Evolutionary conservation across 2,888 invertebrate species (phyloP), one percentile per base, ranked within the genome.

Genomic region (Lithophane socia): DNA sequence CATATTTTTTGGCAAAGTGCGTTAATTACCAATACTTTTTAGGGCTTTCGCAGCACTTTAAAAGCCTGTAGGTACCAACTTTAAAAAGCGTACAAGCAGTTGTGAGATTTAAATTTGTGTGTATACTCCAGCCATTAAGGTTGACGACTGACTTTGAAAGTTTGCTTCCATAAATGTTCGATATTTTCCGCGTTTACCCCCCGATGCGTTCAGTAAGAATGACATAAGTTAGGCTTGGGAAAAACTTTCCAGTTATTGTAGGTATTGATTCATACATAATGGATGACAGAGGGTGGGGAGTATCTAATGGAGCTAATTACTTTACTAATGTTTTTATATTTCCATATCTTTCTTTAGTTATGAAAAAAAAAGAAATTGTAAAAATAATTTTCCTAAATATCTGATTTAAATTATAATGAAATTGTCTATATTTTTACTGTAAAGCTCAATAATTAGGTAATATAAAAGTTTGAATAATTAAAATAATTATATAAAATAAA

Each of bases 161-260:
- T 52, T 58, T 67, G 1, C 29, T 29, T 47, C n/a, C 3, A 8
- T 64, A 42, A 13, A 56, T 56, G 52, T 67, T 52, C 9, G 9
- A 44, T 42, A 63, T 52, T 78, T 78, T 66, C 37, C 52, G 21
- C 42, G 56, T 75, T 61, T 69, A 58, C 12, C 49, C 3, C 13
- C 73, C 42, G n/a, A 29, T 65, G 66, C 18, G 29, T 61, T 37
- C 1, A 13, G 10, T 12, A 54, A 24, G n/a, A 77, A 61, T 69
- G 60, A 42, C 37, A 66, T 37, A 66, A 42, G 60, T 77, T 42
- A 37, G 7, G 21, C 37, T 49, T 12, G 5, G 1, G 61, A 8
- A 78, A 52, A 83, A 80, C 70, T 83, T 83, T 56, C 4, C n/a
- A 37, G 24, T 66, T 29, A 49, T 60, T 13, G 10, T 67, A 70